A percentile compares a stretch with the other conserved stretches of the same genome.
phyloP scores from a whole-genome alignment of 2,797 vertebrate genomes.

The Urosaurus nigricauda region DNA sequence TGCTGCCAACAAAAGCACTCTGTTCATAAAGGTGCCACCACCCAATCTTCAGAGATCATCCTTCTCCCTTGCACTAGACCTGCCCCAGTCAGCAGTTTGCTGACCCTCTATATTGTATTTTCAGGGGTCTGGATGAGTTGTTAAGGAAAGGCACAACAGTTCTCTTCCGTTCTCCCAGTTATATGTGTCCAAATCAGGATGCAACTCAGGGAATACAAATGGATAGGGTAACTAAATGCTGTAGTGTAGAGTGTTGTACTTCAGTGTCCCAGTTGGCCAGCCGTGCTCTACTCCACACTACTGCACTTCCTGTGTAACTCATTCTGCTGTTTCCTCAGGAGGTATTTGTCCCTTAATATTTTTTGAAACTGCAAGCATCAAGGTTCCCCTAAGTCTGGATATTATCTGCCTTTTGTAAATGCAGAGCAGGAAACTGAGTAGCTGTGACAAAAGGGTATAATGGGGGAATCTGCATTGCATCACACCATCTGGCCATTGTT shows the following conservation, averaged over 20 bases:
- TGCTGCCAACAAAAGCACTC: background rate
- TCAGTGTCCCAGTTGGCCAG: background rate
- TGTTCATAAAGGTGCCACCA: background rate
- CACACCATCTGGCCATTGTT: background rate
- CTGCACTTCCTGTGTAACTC: background rate
- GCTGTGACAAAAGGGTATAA: background rate
- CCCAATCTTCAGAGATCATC: background rate
- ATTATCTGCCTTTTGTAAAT: background rate
- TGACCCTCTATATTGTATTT: background rate
- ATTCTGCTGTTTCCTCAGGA: background rate
- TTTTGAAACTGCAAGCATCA: background rate
- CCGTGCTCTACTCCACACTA: background rate
- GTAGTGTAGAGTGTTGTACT: background rate
- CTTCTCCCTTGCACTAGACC: background rate
- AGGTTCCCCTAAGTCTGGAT: background rate
- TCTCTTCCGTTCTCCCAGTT: no score
- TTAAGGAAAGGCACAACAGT: background rate
- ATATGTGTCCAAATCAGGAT: no score
- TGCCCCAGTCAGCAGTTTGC: background rate
- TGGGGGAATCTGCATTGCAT: background rate
- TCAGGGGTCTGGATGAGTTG: background rate
- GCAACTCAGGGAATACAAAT: background rate
- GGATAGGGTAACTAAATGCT: background rate
- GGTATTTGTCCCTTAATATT: background rate
- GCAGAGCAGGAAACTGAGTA: background rate